Evolutionary conservation across 2,888 invertebrate species (phyloP), one percentile per base, ranked within the genome.

Genomic region (Meteorus colon): DNA sequence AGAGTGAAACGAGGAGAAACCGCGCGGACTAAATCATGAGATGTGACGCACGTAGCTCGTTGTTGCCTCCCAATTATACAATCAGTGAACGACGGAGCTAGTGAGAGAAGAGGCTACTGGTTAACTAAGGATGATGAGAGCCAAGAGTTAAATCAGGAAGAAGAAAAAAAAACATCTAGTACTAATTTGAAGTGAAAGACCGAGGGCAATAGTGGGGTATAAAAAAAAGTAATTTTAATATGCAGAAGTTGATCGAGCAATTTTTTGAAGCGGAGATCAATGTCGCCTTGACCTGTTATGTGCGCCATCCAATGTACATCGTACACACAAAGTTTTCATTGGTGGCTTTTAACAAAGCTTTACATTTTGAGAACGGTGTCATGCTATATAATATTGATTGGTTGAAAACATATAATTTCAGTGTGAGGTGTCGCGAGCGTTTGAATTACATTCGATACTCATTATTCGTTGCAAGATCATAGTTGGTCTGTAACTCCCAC

Each of bases 41-140:
- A 87, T 88, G 88, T 88, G 88, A 88, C 88, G 88, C 88, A 88
- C 88, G 88, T 86, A 88, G 87, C 88, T 88, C 87, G 88, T 88
- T 88, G 88, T 86, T 87, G 86, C 83, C 75, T 86, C 88, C 87
- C 88, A 88, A 88, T 88, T 88, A 88, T 87, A 88, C 88, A 87
- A 88, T 88, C 88, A 88, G 86, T 82, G 84, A 55, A 82, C 80
- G 75, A 77, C 81, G 55, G 19, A 55, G 55, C 19, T 55, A 55
- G 55, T 55, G 79, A 81, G 77, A 81, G 80, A 81, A 71, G 45
- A 60, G 34, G 62, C 72, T 59, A 72, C 66, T 75, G 66, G 55
- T 55, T 55, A 59, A 71, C 66, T 45, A 60, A 75, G 65, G 71
- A 74, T 67, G 68, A 74, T 48, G 62, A 74, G 74, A 60, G 68